Percentiles rank a stretch among this genome's conserved stretches.
These are phyloP conservation scores for Avahi laniger DNA, from an alignment of 2,797 vertebrate genomes.

Conservation along the genomic window DNA sequence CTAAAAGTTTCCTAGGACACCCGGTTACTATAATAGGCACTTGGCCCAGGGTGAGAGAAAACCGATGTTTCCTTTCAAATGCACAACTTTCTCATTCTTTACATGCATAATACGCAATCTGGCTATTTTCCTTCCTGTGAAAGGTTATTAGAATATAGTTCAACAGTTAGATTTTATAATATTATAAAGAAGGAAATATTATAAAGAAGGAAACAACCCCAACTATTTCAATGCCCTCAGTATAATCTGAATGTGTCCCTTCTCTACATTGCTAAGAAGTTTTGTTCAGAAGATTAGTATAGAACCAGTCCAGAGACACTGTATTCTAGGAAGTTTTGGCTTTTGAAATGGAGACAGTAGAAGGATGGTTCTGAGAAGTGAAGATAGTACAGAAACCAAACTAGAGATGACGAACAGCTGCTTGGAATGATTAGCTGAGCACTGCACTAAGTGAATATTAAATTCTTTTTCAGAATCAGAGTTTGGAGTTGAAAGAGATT, in stretches of 20 bases:
- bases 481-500: neutral
- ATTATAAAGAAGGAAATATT: neutral
- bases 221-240: neutral
- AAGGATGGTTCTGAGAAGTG: neutral
- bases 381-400: neutral
- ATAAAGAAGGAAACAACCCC: neutral
- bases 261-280: neutral
- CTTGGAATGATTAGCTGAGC: neutral
- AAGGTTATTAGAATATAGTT: slow-evolving; percentile 50
- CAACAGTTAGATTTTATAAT: slow-evolving; percentile 17
- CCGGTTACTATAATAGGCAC: neutral
- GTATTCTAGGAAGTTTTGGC: neutral
- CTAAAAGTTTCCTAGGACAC: slow-evolving; percentile 40
- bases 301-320: neutral
- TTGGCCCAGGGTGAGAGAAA: slow-evolving; percentile 56
- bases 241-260: neutral
- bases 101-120: neutral
- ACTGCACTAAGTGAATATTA: neutral
- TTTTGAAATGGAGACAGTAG: neutral
- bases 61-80: slow-evolving; percentile 39
- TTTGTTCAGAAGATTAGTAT: slow-evolving; percentile 18
- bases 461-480: slow-evolving; percentile 8
- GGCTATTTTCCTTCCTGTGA: slow-evolving; percentile 35
- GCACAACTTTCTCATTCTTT: slow-evolving; percentile 15
- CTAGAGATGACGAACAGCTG: neutral